Evolutionary conservation across 2,113 vertebrate genomes (phyloP).

Genomic region (Dryoscopus gambensis): DNA sequence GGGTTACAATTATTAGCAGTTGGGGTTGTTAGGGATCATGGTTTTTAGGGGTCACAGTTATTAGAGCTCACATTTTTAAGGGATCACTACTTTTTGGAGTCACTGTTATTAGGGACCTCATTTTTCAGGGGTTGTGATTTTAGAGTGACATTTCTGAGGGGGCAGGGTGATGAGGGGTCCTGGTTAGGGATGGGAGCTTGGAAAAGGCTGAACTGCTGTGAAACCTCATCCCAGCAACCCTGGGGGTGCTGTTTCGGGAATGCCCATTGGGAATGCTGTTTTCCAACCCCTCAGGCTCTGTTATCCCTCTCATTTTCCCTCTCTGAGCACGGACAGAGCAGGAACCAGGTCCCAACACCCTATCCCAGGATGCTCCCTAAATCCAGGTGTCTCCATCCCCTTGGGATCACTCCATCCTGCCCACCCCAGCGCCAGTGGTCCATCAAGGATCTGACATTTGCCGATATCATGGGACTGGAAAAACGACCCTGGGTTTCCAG

Average conservation of each 20-base stretch:
- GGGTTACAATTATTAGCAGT: neutral
- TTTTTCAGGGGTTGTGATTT: neutral
- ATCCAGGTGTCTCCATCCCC: neutral
- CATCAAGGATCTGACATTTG: neutral
- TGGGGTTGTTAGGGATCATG: neutral
- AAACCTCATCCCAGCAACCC: neutral
- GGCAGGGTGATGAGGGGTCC: neutral
- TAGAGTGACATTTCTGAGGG: neutral
- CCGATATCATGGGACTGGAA: neutral
- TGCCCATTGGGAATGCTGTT: neutral
- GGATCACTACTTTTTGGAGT: neutral
- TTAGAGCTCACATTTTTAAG: neutral
- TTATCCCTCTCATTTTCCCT: neutral
- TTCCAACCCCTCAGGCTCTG: accelerated
- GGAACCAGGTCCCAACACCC: neutral
- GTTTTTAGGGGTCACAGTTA: neutral
- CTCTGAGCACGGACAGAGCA: neutral
- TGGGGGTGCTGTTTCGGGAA: neutral
- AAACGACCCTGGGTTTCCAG: neutral
- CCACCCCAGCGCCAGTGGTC: accelerated
- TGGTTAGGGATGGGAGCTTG: neutral
- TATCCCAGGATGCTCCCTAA: accelerated
- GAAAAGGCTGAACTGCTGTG: neutral
- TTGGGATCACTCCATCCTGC: accelerated
- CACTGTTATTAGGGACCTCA: no score